Evolutionary conservation across 2,113 vertebrate genomes (phyloP), one percentile per base, ranked within the genome.

Genomic region (Saccopteryx bilineata): DNA sequence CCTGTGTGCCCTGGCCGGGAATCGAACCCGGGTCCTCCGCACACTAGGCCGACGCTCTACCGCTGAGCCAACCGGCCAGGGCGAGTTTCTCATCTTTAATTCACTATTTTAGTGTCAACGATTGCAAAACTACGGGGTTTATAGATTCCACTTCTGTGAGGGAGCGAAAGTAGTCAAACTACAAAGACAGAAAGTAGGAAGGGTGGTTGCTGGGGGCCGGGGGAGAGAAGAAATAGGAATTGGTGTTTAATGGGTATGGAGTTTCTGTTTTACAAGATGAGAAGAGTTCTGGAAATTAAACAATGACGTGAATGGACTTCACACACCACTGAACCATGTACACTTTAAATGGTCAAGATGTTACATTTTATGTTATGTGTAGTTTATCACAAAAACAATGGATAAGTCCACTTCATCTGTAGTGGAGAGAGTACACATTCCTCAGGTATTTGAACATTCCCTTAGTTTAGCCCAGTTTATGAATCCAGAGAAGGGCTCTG

Each of bases 61-160:
- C n/a, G n/a, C n/a, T n/a, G n/a, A n/a, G n/a, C n/a, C n/a, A n/a
- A n/a, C n/a, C n/a, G n/a, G n/a, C n/a, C n/a, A n/a, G n/a, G n/a
- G n/a, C n/a, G 76, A 82, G 33, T 68, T 85, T 54, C 83, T 96
- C 39, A 39, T 39, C 81, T 83, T 94, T 69, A 95, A 87, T 26
- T 92, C 65, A 50, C 58, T 74, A 24, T 68, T 88, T 39, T 23
- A 17, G 11, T 52, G 26, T 58, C 56, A 87, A 75, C 4, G 12
- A 78, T 21, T 52, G 65, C 28, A 46, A 68, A 71, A 39, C 74
- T 60, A 9, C 31, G 89, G 10, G 1, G 12, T 48, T 52, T 48
- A 5, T 46, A 39, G n/a, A 68, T 18, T 50, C 71, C 46, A 50
- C 15, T n/a, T 26, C 21, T 8, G 15, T 3, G 9, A 71, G 54